phyloP scores from a whole-genome alignment of 2,113 vertebrate species.

The Meriones unguiculatus region DNA sequence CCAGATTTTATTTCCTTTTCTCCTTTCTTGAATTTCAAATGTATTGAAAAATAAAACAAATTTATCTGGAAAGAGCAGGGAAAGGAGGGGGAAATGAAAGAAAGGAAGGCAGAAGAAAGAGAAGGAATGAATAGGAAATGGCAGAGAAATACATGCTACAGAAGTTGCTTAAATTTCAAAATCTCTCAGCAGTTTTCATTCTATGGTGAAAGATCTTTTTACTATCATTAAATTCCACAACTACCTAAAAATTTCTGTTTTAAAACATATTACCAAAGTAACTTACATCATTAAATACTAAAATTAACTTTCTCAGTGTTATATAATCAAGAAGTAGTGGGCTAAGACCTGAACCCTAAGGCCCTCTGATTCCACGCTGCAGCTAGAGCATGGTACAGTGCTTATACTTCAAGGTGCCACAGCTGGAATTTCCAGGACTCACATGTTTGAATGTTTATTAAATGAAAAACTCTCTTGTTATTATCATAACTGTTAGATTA shows the following conservation, averaged over 20 bases:
- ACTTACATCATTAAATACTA: background rate
- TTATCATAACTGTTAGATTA: background rate
- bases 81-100: background rate
- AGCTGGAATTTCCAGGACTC: background rate
- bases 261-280: background rate
- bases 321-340: background rate
- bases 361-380: background rate
- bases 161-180: background rate
- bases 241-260: background rate
- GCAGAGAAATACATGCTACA: background rate
- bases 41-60: background rate
- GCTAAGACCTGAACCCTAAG: background rate
- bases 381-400: rapidly evolving
- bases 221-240: background rate
- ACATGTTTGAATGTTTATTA: background rate
- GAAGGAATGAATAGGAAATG: too few species aligned
- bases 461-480: background rate
- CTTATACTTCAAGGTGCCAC: background rate
- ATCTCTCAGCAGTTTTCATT: background rate
- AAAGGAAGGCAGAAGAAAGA: too few species aligned
- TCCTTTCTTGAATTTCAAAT: background rate
- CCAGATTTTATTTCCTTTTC: background rate
- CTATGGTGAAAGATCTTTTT: background rate
- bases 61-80: background rate
- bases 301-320: background rate